Conservation (phyloP, 2,113 vertebrate species). For the Steatornis caripensis region DNA sequence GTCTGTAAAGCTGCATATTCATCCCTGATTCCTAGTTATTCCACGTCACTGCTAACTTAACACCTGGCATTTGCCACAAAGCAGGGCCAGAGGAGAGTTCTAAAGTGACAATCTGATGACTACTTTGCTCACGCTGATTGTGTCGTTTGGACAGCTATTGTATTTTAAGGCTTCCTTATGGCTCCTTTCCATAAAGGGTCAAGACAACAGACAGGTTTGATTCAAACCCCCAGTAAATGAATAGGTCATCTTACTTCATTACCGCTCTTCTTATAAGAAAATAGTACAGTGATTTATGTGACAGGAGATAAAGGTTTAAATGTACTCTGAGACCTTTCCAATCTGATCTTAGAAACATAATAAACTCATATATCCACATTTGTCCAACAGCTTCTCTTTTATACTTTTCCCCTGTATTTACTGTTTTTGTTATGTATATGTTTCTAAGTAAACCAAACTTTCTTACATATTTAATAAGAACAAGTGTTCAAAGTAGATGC, state of each 20-base stretch:
- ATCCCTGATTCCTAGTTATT: not conserved
- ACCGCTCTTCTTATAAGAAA: not conserved
- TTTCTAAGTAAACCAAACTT: not conserved
- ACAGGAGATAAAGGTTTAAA: not conserved
- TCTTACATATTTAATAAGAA: not conserved
- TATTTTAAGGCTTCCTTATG: not conserved
- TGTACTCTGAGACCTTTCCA: not conserved
- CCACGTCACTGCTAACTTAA: not conserved
- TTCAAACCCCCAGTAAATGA: not conserved
- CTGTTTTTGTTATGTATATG: not conserved
- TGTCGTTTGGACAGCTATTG: not conserved
- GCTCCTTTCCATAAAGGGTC: not conserved
- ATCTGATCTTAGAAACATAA: not conserved
- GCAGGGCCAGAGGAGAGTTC: not conserved
- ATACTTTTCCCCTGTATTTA: not conserved
- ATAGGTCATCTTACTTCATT: not conserved
- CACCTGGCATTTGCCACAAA: not conserved
- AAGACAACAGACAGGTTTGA: not conserved
- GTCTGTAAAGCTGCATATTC: not conserved
- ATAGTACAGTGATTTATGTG: not conserved
- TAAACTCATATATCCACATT: not conserved
- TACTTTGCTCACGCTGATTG: not conserved
- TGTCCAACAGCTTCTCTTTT: not conserved
- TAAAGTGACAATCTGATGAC: not conserved
- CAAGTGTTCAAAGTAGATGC: not conserved